Evolutionary conservation across 2,113 vertebrate genomes (phyloP), one percentile per base, ranked within the genome.

Genomic region (Podilymbus podiceps): DNA sequence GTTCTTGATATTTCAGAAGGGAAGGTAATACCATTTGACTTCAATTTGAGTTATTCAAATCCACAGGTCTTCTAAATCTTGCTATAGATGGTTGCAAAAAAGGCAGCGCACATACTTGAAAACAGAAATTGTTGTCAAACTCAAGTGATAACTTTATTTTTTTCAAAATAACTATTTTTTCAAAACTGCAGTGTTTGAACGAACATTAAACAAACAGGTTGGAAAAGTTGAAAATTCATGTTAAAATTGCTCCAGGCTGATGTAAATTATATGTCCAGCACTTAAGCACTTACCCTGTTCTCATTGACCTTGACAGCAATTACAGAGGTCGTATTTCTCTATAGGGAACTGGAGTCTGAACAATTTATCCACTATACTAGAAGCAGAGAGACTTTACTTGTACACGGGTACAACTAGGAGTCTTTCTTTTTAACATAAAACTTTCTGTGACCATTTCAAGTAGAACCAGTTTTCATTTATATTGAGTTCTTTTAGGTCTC

Each of bases 301-400:
- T 87, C n/a, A 33, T 38, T 95, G 93, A 91, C 84, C 95, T 92
- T 87, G 64, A 75, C 30, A 86, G 72, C 85, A 93, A 74, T 92
- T 94, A 90, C 46, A 93, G 90, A 62, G 55, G 50, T 88, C 0
- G 0, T 77, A 59, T 67, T 90, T 92, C 72, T 92, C 80, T 75
- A 2, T 7, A 21, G 60, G 21, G 25, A 63, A 42, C 42, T 72
- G 60, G 56, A 86, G 66, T 74, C 60, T 74, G 69, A 87, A 66
- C 64, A 47, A 30, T 85, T 95, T 91, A 55, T 59, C 40, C 25
- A 19, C 52, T 53, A 1, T 40, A 20, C 21, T 35, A 52, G 66
- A 77, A 73, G n/a, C 28, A 91, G 44, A 73, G 47, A 91, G 53
- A 46, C 10, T 59, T 56, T 6, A 27, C n/a, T 72, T 46, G 42